Evolutionary conservation across 2,888 invertebrate species (phyloP).

Genomic region (Muschampia plurimacula): DNA sequence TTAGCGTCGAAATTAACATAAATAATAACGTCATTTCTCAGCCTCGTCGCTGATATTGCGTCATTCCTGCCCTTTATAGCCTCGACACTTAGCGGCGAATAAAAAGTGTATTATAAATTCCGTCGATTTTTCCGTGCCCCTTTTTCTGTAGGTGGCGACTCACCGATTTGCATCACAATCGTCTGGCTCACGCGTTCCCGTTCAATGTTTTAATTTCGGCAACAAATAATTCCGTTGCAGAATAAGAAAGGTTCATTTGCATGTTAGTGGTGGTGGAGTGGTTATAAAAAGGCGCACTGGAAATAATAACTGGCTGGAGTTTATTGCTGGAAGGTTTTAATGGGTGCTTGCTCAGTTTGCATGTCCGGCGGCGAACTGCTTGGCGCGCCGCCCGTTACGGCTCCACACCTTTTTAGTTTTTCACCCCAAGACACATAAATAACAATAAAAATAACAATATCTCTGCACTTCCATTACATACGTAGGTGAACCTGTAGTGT

Average conservation of each 20-base stretch:
- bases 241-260: constrained; percentile 72
- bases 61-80: constrained; percentile 78
- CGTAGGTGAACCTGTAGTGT: background rate
- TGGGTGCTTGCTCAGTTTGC: constrained; percentile 51
- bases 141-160: constrained; percentile 56
- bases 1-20: constrained; percentile 83
- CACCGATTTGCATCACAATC: constrained; percentile 76
- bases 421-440: constrained; percentile 35
- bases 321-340: constrained; percentile 53
- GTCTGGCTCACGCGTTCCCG: constrained; percentile 64
- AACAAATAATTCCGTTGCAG: constrained; percentile 80
- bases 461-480: background rate
- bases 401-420: constrained; percentile 30
- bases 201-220: constrained; percentile 79
- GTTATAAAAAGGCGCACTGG: constrained; percentile 61
- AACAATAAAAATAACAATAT: constrained; percentile 20
- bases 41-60: constrained; percentile 66
- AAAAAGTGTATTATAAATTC: constrained; percentile 79
- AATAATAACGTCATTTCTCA: constrained; percentile 83
- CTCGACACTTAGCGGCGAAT: constrained; percentile 76
- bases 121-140: constrained; percentile 53
- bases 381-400: constrained; percentile 42
- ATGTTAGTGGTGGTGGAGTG: constrained; percentile 65
- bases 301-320: constrained; percentile 52
- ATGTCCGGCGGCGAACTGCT: constrained; percentile 45